Conservation (phyloP, 2,797 vertebrate genomes). For the Lacerta agilis region DNA sequence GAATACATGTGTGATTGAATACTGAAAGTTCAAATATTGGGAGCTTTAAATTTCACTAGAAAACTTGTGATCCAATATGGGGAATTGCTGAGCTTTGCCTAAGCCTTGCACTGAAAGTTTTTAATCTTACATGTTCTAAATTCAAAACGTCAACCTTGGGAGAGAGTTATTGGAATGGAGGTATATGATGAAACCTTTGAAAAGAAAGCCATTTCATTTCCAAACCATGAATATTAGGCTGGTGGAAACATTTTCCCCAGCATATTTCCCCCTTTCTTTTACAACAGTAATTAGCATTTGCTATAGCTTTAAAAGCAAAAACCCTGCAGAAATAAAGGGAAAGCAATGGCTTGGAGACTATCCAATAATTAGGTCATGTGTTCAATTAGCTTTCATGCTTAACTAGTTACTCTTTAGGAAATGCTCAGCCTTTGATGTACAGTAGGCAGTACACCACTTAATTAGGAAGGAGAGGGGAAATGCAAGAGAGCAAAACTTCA, state of each 20-base stretch:
- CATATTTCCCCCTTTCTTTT: conserved; percentile 29
- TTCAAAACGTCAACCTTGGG: conserved; percentile 24
- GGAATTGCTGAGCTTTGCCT: conserved; percentile 57
- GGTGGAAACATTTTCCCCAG: background rate
- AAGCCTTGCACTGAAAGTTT: conserved; percentile 37
- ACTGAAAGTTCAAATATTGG: background rate
- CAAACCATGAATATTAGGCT: conserved; percentile 11
- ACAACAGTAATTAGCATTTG: conserved; percentile 53
- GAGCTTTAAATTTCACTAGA: conserved; percentile 34
- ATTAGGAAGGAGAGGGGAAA: conserved; percentile 65
- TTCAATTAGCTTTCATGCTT: conserved; percentile 70
- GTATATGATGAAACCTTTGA: background rate
- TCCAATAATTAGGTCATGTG: conserved; percentile 71
- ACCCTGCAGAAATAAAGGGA: conserved; percentile 59
- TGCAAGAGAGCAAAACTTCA: conserved; percentile 61
- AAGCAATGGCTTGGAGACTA: conserved; percentile 51
- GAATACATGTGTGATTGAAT: background rate
- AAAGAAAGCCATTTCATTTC: background rate
- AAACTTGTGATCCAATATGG: conserved; percentile 46
- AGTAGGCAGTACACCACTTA: conserved; percentile 60
- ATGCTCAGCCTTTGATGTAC: conserved; percentile 68
- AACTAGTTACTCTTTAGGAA: conserved; percentile 67
- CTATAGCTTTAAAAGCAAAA: conserved; percentile 58
- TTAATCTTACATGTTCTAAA: conserved; percentile 45
- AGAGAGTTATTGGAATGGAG: conserved; percentile 23